Conservation (phyloP, 2,888 invertebrate genomes). For the Drosophila prolongata region DNA sequence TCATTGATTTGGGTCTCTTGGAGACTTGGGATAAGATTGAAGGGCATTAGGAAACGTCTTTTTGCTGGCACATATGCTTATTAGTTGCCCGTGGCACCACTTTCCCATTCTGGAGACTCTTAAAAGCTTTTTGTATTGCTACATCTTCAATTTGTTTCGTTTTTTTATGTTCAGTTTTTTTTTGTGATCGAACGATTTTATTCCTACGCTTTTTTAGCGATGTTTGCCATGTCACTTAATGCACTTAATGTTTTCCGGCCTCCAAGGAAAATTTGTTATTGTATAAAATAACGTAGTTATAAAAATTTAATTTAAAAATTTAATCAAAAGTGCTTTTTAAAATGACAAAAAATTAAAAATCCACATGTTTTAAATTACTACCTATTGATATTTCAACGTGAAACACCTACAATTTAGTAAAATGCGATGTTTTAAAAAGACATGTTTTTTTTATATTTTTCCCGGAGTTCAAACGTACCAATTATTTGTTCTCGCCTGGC, state of each 20-base stretch:
- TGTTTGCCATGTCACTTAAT: constrained; percentile 2
- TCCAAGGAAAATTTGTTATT: no score
- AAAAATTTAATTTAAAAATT: no score
- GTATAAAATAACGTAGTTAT: no score
- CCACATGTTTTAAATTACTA: no score
- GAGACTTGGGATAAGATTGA: constrained; percentile 22
- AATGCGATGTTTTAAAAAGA: no score
- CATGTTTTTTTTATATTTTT: neutral
- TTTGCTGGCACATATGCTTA: constrained; percentile 17
- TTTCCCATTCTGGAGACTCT: neutral
- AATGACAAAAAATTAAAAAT: no score
- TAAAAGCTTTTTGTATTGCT: constrained; percentile 12
- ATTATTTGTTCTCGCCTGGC: constrained; percentile 9
- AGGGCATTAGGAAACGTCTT: constrained; percentile 26
- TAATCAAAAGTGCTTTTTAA: no score
- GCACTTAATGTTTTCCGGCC: neutral
- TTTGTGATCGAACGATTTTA: neutral
- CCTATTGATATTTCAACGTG: no score
- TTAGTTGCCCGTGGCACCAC: neutral
- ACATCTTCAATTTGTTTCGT: constrained; percentile 1
- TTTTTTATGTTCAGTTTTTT: constrained; percentile 4
- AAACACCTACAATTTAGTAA: no score
- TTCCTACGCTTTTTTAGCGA: neutral
- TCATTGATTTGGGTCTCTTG: constrained; percentile 24
- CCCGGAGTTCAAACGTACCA: neutral